A percentile compares a stretch with the other conserved stretches of the same genome.
These are phyloP conservation scores for Takifugu ocellatus DNA, from an alignment of 2,797 vertebrate genomes.

Conservation along the genomic window DNA sequence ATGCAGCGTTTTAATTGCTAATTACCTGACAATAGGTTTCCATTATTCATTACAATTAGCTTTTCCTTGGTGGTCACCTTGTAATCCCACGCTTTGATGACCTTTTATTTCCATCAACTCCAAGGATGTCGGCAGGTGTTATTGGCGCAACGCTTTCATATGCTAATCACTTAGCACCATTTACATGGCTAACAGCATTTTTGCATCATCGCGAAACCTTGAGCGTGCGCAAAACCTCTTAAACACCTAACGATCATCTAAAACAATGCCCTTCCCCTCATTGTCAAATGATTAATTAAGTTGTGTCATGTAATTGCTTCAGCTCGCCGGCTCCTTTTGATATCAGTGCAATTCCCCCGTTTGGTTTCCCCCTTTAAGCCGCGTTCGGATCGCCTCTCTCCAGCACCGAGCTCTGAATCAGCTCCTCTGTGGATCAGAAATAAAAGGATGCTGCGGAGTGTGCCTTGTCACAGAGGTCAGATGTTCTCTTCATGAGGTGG, in stretches of 20 bases:
- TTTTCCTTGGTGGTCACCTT: slow-evolving; percentile 76
- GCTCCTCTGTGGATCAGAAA: slow-evolving; percentile 40
- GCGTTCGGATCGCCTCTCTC: slow-evolving; percentile 24
- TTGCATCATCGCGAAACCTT: slow-evolving; percentile 72
- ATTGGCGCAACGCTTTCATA: slow-evolving; percentile 70
- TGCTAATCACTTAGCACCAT: slow-evolving; percentile 70
- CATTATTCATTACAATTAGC: slow-evolving; percentile 74
- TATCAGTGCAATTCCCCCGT: slow-evolving; percentile 54
- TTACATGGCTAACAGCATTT: slow-evolving; percentile 65
- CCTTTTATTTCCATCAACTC: slow-evolving; percentile 73
- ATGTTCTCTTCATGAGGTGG: slow-evolving; percentile 68
- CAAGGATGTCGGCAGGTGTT: slow-evolving; percentile 79
- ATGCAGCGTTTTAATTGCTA: slow-evolving; percentile 66
- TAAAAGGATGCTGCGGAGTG: slow-evolving; percentile 54
- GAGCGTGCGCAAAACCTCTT: slow-evolving; percentile 65
- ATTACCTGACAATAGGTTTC: slow-evolving; percentile 66
- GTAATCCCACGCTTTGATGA: slow-evolving; percentile 75
- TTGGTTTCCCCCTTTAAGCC: slow-evolving; percentile 54
- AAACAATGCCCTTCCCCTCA: slow-evolving; percentile 78
- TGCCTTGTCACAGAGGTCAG: slow-evolving; percentile 50
- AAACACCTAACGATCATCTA: slow-evolving; percentile 69
- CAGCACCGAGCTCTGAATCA: slow-evolving; percentile 23
- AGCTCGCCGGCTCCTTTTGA: slow-evolving; percentile 61
- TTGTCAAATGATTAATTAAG: slow-evolving; percentile 78
- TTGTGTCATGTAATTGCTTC: slow-evolving; percentile 72